These are phyloP conservation scores for Frieseomelitta varia DNA, from an alignment of 1,140 invertebrate species.

Conservation along the genomic window DNA sequence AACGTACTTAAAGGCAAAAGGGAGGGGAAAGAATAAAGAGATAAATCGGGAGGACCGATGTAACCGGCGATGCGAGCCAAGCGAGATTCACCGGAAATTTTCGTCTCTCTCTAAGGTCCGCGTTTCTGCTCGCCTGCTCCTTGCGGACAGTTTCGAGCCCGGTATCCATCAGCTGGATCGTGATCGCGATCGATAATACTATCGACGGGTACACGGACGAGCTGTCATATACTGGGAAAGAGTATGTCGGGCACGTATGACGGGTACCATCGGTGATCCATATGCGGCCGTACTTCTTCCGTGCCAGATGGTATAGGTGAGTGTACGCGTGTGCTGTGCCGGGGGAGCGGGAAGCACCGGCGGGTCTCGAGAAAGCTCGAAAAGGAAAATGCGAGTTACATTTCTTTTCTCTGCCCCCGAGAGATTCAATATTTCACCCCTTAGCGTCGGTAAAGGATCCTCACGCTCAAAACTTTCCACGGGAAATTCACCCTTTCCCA, in stretches of 20 bases:
- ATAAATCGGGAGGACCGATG: not conserved
- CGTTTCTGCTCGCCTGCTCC: not conserved
- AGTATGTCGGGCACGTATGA: conserved; percentile 52
- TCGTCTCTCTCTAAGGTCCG: not conserved
- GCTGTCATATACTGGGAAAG: conserved; percentile 39
- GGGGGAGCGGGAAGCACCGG: not conserved
- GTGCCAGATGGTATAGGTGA: not conserved
- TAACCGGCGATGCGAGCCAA: not conserved
- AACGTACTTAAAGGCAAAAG: not conserved
- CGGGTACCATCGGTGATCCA: conserved; percentile 44
- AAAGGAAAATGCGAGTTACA: conserved; percentile 52
- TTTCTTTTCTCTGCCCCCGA: conserved; percentile 40
- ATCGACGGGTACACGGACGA: conserved; percentile 23
- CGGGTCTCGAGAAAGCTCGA: not conserved
- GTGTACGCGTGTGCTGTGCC: not conserved
- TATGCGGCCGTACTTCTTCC: conserved; percentile 9
- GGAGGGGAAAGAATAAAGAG: not conserved
- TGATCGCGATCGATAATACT: conserved; percentile 23
- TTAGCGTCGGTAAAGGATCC: conserved; percentile 41
- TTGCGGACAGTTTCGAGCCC: not conserved
- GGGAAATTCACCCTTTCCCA: conserved; percentile 39
- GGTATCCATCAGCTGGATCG: conserved; percentile 13
- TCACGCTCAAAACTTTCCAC: conserved; percentile 42
- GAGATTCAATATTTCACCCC: conserved; percentile 57
- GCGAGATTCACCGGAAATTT: not conserved